These are phyloP conservation scores for Aproaerema taeniolella DNA, from an alignment of 2,888 invertebrate species.

Conservation along the genomic window DNA sequence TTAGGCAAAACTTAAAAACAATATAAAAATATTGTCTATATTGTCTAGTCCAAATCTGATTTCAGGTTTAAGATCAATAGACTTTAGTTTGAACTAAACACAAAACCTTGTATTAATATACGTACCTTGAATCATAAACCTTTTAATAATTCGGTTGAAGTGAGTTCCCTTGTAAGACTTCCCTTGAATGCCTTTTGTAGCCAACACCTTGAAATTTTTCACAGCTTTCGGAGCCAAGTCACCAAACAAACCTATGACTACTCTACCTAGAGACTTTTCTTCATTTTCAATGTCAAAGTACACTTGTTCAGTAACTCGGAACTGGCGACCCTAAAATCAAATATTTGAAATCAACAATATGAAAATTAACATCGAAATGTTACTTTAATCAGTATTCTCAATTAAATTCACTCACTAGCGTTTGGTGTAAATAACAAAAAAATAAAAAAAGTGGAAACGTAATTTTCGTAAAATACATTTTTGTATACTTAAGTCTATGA, in stretches of 20 bases:
- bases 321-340: slow-evolving; percentile 77
- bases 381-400: neutral
- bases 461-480: slow-evolving; percentile 26
- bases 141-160: slow-evolving; percentile 91
- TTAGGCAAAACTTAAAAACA: too few relatives aligned
- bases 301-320: slow-evolving; percentile 87
- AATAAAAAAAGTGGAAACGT: slow-evolving; percentile 24
- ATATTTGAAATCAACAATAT: neutral
- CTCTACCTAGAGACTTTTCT: slow-evolving; percentile 83
- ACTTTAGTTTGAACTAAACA: neutral
- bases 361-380: too few relatives aligned
- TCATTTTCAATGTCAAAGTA: slow-evolving; percentile 89
- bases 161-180: slow-evolving; percentile 86
- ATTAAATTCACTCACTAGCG: neutral
- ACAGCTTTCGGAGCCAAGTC: slow-evolving; percentile 91
- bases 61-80: neutral
- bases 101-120: neutral
- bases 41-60: neutral
- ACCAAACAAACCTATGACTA: slow-evolving; percentile 93
- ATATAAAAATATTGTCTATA: neutral
- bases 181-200: slow-evolving; percentile 85
- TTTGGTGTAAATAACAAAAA: slow-evolving; percentile 20
- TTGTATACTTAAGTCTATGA: slow-evolving; percentile 1
- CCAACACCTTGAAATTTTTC: slow-evolving; percentile 90
- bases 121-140: slow-evolving; percentile 96